Base-by-base conservation (phyloP, 2,888 invertebrate genomes). In the Pammene fasciana region DNA sequence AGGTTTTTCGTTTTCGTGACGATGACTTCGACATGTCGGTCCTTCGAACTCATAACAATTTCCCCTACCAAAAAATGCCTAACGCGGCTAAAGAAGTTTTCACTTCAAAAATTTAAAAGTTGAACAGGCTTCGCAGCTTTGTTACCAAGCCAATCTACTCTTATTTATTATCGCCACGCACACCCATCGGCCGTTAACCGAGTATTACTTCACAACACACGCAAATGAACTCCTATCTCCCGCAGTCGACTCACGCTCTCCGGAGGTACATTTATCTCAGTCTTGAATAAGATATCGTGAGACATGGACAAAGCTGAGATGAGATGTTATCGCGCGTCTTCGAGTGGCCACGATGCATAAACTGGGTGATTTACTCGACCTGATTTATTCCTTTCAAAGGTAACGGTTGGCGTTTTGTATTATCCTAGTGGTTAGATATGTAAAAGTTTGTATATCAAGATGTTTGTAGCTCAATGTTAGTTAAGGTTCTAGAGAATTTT, bases 251-350 rank as follows among this genome's bases (percentile, higher is more conserved):
- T 79, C 86, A 86, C 85, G 85, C 75, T 70, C 73, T 72, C 65
- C 1, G 16, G 55, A 70, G 71, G 75, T 73, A 79, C 80, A 86
- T 84, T 79, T 82, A 79, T 86, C 79, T 76, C 62, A 79, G 79
- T 78, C 78, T 73, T 68, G 74, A 78, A 77, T 76, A 78, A 74
- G 73, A 67, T 72, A 75, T 75, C 67, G 72, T 67, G 65, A 72
- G 84, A 83, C 84, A 79, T 73, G 77, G 64, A 86, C 83, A 85
- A 83, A 85, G 79, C 41, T 52, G 72, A 71, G 82, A 85, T 52
- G 72, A 71, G 82, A 85, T 84, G 79, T 81, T 84, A 85, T 86
- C 84, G 68, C 71, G 46, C 65, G 57, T 67, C 70, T 67, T 68
- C 64, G 71, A 66, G 62, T 70, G 57, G 68, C 66, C 68, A 72